Evolutionary conservation across 2,797 vertebrate species (phyloP).

Genomic region (Otolemur crassicaudatus): DNA sequence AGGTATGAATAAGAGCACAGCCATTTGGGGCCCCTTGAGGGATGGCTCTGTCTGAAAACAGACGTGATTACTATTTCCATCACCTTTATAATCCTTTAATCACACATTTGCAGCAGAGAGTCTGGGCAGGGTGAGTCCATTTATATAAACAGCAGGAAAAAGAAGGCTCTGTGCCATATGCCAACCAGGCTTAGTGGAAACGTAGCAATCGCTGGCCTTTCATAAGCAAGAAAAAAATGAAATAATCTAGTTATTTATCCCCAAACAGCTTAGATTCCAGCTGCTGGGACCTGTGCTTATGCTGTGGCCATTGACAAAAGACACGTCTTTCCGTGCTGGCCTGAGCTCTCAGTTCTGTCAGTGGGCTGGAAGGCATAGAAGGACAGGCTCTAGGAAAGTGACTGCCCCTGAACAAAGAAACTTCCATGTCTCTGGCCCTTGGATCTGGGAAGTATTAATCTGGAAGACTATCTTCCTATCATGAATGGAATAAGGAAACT

Average conservation of each 20-base stretch:
- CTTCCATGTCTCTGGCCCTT: not conserved
- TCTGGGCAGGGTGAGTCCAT: slow-evolving; percentile 70
- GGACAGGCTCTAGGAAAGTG: not conserved
- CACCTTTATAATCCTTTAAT: slow-evolving; percentile 81
- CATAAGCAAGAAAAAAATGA: slow-evolving; percentile 54
- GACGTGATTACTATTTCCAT: slow-evolving; percentile 80
- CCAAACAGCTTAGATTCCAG: slow-evolving; percentile 1
- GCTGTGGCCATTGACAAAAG: slow-evolving; percentile 11
- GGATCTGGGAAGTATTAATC: not conserved
- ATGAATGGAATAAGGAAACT: not conserved
- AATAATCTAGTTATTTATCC: slow-evolving; percentile 54
- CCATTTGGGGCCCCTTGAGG: slow-evolving; percentile 42
- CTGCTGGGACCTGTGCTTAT: not conserved
- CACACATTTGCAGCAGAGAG: slow-evolving; percentile 75
- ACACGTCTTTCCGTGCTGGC: not conserved
- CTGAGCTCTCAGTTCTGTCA: not conserved
- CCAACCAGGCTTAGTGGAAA: slow-evolving; percentile 60
- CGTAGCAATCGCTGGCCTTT: slow-evolving; percentile 6
- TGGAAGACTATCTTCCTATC: not conserved
- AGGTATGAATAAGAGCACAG: slow-evolving; percentile 53
- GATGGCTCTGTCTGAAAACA: slow-evolving; percentile 69
- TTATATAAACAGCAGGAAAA: slow-evolving; percentile 72
- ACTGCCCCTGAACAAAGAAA: not conserved
- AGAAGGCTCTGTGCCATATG: slow-evolving; percentile 50
- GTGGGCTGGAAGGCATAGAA: not conserved